Base-by-base conservation (phyloP, 2,888 invertebrate genomes). In the Drosophila paramelanica region DNA sequence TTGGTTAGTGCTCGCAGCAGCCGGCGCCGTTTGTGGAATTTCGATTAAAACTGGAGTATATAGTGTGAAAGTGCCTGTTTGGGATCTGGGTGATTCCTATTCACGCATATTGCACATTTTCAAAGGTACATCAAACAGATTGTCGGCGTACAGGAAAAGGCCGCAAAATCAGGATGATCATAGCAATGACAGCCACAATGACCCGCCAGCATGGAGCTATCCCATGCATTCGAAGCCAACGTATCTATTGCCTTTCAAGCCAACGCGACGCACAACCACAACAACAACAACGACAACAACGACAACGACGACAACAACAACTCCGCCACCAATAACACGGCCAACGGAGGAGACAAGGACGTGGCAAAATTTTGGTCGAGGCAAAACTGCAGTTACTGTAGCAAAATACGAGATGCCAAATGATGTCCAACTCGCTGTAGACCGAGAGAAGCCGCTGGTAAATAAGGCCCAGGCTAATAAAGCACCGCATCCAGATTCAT, bases 231-330 rank as follows among this genome's bases (percentile, higher is more conserved):
- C 13, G 1, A 52, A 31, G 0, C 38, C 23, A 6, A 11, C n/a
- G 3, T 14, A 23, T 38, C 6, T 25, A 3, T 3, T 27, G 5
- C 38, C 14, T 33, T 33, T 33, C 14, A 41, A 41, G 39, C 39
- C 3, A 8, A 41, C 27, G 0, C 13, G 7, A 3, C 39, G 39
- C 7, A 10, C 27, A 23, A 17, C 17, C 17, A 17, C 17, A 0
- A 38, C 49, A 6, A 55, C 46, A 33, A 50, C 46, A 14, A 27
- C 65, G 36, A 51, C 36, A 33, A 33, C 33, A 33, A 51, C 36
- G 11, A 11, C 33, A 5, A 1, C 7, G 7, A 8, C 8, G 3
- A 8, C 31, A 31, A 10, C 31, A 31, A 31, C 31, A 10, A 10
- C 3, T 6, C 17, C 50, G 4, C 20, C 20, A 10, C 39, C 46